Base-by-base conservation (phyloP, 1,140 invertebrate genomes). In the Sitodiplosis mosellana region DNA sequence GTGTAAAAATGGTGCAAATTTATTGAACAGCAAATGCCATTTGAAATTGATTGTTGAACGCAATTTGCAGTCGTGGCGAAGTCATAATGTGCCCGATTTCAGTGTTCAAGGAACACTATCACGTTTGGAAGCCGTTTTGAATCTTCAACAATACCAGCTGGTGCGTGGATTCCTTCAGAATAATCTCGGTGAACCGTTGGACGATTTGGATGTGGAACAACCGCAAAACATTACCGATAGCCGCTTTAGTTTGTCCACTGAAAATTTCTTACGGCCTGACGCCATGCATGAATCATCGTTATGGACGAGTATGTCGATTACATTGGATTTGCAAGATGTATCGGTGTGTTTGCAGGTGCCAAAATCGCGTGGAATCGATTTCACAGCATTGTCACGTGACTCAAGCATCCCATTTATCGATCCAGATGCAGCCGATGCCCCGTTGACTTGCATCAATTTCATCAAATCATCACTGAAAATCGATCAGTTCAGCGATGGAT, bases 161-260 rank as follows among this genome's bases (percentile, higher is more conserved):
- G 78, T 97, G 17, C 75, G 86, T 44, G 91, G 90, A 19, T 69
- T 98, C 18, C 67, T 99, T 1, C 76, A 79, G 1, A 84, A 89
- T 60, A 98, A 99, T 69, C 77, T 98, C 38, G 91, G 89, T 14
- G 93, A 99, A 64, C 75, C 77, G 50, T 67, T 93, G 12, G 82
- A 84, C 49, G 83, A 87, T 54, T 66, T 77, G 52, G 51, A 54
- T 15, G 59, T 60, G 17, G 56, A 54, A 20, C 14, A 27, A 7
- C 48, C 56, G 42, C 49, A 52, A 20, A 56, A 58, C 50, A 36
- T 52, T 33, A 10, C 33, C 47, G 48, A 33, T 48, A 56, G 48
- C 57, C 56, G 17, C 56, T 54, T 54, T 42, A 54, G 11, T 38
- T 18, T 42, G 40, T 45, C 33, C 40, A 20, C 46, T 43, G 46